Evolutionary conservation across 2,113 vertebrate genomes (phyloP).

Genomic region (Opisthocomus hoazin): DNA sequence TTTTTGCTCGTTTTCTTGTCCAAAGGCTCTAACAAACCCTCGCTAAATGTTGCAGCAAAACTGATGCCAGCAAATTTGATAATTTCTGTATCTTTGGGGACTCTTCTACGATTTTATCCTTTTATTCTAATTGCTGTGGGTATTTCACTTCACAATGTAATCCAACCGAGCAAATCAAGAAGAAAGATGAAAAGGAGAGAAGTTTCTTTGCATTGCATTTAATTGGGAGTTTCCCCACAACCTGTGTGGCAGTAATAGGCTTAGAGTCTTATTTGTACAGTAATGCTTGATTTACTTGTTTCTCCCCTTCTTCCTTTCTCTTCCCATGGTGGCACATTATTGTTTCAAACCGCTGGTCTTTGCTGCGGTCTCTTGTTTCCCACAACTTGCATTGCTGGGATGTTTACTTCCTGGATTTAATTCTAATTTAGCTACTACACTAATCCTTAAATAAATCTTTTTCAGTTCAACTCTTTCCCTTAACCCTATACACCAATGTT

Average conservation of each 20-base stretch:
- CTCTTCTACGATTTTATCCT: not conserved
- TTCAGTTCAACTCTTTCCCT: slow-evolving; percentile 60
- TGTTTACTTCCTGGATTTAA: slow-evolving; percentile 73
- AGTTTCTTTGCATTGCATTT: not conserved
- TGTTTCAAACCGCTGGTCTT: slow-evolving; percentile 56
- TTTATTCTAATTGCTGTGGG: not conserved
- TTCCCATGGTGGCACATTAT: slow-evolving; percentile 44
- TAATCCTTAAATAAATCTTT: slow-evolving; percentile 74
- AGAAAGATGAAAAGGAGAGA: not conserved
- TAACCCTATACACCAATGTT: slow-evolving; percentile 62
- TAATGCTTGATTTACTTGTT: slow-evolving; percentile 50
- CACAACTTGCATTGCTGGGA: slow-evolving; percentile 59
- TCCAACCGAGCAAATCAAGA: not conserved
- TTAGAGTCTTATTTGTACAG: slow-evolving; percentile 40
- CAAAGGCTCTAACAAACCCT: not conserved
- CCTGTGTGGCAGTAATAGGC: slow-evolving; percentile 53
- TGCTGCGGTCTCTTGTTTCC: slow-evolving; percentile 65
- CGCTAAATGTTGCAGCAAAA: not conserved
- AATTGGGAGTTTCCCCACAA: slow-evolving; percentile 12
- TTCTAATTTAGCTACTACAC: slow-evolving; percentile 65
- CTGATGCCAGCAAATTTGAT: not conserved
- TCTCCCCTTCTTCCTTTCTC: slow-evolving; percentile 22
- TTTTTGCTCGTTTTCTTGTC: fast-evolving
- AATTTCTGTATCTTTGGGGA: not conserved
- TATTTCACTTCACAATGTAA: not conserved